Conservation (phyloP, 1,140 invertebrate species). For the Coptotermes formosanus region DNA sequence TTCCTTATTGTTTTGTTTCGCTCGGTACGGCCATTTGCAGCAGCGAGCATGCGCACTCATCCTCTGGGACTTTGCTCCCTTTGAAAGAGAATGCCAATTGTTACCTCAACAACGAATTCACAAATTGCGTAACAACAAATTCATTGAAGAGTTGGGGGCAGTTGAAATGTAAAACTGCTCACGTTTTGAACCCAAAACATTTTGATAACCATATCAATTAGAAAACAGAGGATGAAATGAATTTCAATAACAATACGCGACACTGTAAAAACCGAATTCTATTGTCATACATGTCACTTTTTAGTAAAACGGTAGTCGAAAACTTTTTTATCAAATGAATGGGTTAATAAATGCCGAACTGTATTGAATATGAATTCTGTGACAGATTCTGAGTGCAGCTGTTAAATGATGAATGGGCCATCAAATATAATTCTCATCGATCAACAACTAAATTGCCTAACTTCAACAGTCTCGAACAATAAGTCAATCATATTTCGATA, state of each 20-base stretch:
- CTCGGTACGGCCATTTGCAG: conserved; percentile 1
- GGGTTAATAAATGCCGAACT: conserved; percentile 5
- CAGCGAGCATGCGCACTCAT: background rate
- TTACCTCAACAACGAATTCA: background rate
- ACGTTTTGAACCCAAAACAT: background rate
- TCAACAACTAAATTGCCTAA: background rate
- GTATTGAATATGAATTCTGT: background rate
- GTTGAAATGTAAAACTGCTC: background rate
- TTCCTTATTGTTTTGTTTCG: conserved; percentile 9
- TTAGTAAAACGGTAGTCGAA: background rate
- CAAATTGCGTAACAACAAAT: conserved; percentile 1
- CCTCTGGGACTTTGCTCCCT: background rate
- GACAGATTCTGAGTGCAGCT: background rate
- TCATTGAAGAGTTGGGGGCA: background rate
- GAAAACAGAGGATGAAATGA: background rate
- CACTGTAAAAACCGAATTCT: background rate
- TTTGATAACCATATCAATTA: background rate
- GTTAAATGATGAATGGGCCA: background rate
- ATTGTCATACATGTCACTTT: background rate
- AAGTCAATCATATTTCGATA: background rate
- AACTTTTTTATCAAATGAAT: background rate
- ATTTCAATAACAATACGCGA: background rate
- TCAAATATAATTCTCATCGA: background rate
- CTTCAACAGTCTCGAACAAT: background rate
- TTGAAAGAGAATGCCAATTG: background rate